phyloP scores from a whole-genome alignment of 35 echinoderm and acorn worm genomes.

The Anneissia japonica region DNA sequence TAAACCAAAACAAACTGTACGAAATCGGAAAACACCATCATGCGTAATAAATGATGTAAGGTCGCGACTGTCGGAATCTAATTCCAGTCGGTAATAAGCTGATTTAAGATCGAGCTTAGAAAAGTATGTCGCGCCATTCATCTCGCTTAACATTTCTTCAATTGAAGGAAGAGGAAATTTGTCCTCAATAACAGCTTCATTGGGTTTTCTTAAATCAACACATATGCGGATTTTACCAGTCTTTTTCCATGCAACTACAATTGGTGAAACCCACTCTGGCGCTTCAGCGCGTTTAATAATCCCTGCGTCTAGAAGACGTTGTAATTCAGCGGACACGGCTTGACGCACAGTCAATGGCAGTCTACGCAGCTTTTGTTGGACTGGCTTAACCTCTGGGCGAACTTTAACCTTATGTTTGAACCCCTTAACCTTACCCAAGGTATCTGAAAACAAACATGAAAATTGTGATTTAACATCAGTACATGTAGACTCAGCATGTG shows the following conservation, averaged over 20 bases:
- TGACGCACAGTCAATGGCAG: constrained; percentile 36
- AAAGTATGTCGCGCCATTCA: constrained; percentile 20
- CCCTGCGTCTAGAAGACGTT: neutral
- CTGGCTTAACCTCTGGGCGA: neutral
- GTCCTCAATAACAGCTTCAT: constrained; percentile 7
- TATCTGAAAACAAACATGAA: neutral
- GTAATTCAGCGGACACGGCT: neutral
- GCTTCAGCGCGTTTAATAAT: neutral
- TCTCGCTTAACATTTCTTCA: neutral
- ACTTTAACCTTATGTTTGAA: constrained; percentile 14
- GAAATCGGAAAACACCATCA: constrained; percentile 37
- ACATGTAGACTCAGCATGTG: neutral
- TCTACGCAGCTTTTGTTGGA: constrained; percentile 39
- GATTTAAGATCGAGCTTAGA: constrained; percentile 60
- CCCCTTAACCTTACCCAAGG: neutral
- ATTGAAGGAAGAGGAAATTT: constrained; percentile 4
- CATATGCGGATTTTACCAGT: neutral
- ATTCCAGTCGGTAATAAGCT: constrained; percentile 12
- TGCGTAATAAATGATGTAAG: constrained; percentile 64
- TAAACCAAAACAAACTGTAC: constrained; percentile 52
- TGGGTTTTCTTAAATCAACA: neutral
- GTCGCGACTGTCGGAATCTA: constrained; percentile 27
- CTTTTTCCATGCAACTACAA: neutral
- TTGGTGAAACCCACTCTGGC: constrained; percentile 14
- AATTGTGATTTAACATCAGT: neutral